A percentile compares a stretch with the other conserved stretches of the same genome.
These are phyloP conservation scores for Phaethon lepturus DNA, from an alignment of 2,113 vertebrate species.

Conservation along the genomic window DNA sequence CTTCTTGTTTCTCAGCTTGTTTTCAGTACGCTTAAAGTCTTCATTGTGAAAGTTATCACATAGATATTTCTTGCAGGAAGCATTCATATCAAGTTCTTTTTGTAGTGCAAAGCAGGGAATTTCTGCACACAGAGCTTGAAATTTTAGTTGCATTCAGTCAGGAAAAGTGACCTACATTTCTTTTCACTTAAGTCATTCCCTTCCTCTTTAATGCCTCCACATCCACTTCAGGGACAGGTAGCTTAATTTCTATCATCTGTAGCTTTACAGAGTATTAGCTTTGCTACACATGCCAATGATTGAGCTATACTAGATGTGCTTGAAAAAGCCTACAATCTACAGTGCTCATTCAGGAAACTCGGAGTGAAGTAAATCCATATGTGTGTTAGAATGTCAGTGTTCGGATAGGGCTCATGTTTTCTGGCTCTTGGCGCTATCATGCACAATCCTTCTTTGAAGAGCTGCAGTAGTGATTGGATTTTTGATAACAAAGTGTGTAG, in stretches of 20 bases:
- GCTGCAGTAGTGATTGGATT: constrained; percentile 45
- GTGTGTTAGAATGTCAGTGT: constrained; percentile 56
- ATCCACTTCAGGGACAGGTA: constrained; percentile 80
- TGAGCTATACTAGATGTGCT: constrained; percentile 65
- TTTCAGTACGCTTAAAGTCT: not conserved
- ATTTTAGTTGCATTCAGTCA: constrained; percentile 23
- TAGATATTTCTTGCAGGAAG: not conserved
- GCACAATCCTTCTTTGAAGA: constrained; percentile 71
- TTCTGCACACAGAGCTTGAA: constrained; percentile 1
- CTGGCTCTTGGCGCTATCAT: constrained; percentile 58
- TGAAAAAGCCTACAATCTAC: constrained; percentile 62
- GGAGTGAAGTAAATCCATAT: constrained; percentile 82
- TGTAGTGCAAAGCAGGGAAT: not conserved
- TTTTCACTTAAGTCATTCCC: constrained; percentile 71
- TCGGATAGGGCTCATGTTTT: constrained; percentile 57
- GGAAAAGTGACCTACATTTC: constrained; percentile 67
- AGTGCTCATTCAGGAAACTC: constrained; percentile 78
- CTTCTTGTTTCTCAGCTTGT: not conserved
- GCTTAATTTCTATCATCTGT: constrained; percentile 83
- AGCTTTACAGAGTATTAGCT: constrained; percentile 74
- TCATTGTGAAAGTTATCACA: not conserved
- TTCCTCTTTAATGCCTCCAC: constrained; percentile 73
- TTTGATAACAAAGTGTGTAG: constrained; percentile 20
- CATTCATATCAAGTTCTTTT: not conserved
- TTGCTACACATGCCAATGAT: constrained; percentile 72